These are phyloP conservation scores for Dolomedes plantarius DNA, from an alignment of 2,888 invertebrate genomes.

Conservation along the genomic window DNA sequence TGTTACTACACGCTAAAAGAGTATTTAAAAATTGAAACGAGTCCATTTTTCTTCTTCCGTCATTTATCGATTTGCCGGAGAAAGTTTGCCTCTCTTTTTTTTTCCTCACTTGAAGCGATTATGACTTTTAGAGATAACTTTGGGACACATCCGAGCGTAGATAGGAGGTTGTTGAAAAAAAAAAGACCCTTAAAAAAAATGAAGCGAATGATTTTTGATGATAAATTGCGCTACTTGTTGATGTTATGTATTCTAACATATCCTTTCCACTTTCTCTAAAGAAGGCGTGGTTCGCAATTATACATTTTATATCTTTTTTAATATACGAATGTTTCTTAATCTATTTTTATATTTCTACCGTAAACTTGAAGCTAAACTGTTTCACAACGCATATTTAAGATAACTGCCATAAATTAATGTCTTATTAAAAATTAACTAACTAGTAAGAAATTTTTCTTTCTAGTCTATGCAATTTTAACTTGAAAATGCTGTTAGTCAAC, in stretches of 20 bases:
- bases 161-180: not conserved
- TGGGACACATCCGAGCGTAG: not conserved
- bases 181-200: not conserved
- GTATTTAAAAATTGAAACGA: not conserved
- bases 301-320: not conserved
- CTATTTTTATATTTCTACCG: not conserved
- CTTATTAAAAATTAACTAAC: too few relatives aligned
- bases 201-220: not conserved
- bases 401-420: too few relatives aligned
- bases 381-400: too few relatives aligned
- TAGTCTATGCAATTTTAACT: too few relatives aligned
- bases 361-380: too few relatives aligned
- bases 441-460: too few relatives aligned
- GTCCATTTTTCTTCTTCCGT: not conserved
- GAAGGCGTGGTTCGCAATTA: not conserved
- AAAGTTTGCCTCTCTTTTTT: not conserved
- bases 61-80: not conserved
- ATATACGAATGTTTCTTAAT: not conserved
- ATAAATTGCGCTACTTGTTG: not conserved
- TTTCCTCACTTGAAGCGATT: not conserved
- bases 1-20: too few relatives aligned
- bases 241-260: not conserved
- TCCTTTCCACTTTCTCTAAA: not conserved
- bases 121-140: constrained; percentile 2
- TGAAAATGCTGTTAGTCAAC: too few relatives aligned